Percentiles rank a stretch among this genome's conserved stretches.
Evolutionary conservation across 2,888 invertebrate genomes (phyloP).

Genomic region (Orthonevra nobilis): DNA sequence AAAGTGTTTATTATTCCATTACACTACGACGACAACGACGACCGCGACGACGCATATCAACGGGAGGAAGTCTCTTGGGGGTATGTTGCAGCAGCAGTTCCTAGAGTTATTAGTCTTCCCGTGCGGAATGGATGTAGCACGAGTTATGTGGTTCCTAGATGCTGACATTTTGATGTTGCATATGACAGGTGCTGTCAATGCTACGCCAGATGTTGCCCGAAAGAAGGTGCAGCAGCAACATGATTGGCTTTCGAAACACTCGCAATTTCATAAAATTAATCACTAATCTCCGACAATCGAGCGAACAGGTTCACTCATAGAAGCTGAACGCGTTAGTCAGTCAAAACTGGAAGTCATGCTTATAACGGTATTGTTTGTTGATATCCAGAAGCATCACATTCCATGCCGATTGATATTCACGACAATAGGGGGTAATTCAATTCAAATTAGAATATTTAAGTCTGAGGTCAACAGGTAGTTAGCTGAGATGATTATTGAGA

Average conservation of each 20-base stretch:
- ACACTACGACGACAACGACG: no score
- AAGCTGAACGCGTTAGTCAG: no score
- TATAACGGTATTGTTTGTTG: no score
- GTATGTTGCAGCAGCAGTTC: slow-evolving; percentile 7
- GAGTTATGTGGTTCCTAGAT: slow-evolving; percentile 31
- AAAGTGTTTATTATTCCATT: slow-evolving; percentile 68
- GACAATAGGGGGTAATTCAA: no score
- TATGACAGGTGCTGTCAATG: slow-evolving; percentile 65
- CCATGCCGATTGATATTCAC: no score
- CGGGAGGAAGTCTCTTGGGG: slow-evolving; percentile 46
- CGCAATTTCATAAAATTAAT: slow-evolving; percentile 38
- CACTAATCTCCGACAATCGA: slow-evolving; percentile 7
- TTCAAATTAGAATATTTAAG: slow-evolving; percentile 27
- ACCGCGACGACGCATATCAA: slow-evolving; percentile 46
- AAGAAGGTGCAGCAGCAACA: slow-evolving; percentile 55
- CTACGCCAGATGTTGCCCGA: slow-evolving; percentile 49
- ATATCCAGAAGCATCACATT: no score
- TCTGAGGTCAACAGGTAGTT: not conserved
- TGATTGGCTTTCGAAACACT: slow-evolving; percentile 48
- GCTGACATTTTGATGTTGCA: slow-evolving; percentile 47
- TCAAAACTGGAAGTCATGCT: no score
- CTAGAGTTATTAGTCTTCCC: slow-evolving; percentile 22
- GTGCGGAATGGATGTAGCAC: slow-evolving; percentile 30
- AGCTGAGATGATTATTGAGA: not conserved
- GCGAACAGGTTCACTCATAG: slow-evolving; percentile 37